A percentile compares a stretch with the other conserved stretches of the same genome.
phyloP scores from a whole-genome alignment of 2,113 vertebrate species.

The Eira barbara region DNA sequence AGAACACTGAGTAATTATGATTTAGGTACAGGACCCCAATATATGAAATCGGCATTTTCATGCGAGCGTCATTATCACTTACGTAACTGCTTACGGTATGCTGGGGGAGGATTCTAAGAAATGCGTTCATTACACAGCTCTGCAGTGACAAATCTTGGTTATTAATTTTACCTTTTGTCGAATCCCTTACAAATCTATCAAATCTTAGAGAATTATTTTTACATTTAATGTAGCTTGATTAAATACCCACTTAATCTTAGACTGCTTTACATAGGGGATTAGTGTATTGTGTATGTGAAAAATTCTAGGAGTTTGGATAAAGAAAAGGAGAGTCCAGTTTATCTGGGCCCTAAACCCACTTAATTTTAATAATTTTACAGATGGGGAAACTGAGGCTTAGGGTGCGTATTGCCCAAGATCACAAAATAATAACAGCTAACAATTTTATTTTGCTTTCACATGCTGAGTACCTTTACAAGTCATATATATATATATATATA shows the following conservation, averaged over 20 bases:
- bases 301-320: slow-evolving; percentile 37
- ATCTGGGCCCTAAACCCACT: background rate
- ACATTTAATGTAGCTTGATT: slow-evolving; percentile 33
- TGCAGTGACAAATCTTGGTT: slow-evolving; percentile 25
- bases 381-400: background rate
- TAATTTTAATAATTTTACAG: slow-evolving; percentile 27
- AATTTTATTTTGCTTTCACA: background rate
- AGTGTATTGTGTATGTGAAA: background rate
- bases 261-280: background rate
- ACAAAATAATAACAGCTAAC: background rate
- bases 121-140: slow-evolving; percentile 12
- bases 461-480: background rate
- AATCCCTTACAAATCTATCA: slow-evolving; percentile 17
- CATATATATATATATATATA: background rate
- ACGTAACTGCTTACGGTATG: background rate
- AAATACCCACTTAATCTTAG: slow-evolving; percentile 37
- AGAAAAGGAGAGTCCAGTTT: background rate
- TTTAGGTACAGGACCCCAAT: slow-evolving; percentile 56
- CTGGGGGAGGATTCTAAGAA: slow-evolving; percentile 27
- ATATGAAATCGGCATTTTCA: slow-evolving; percentile 58
- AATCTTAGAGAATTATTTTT: background rate
- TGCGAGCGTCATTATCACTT: background rate
- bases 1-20: slow-evolving; percentile 71
- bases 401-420: background rate
- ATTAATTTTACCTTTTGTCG: slow-evolving; percentile 55